Evolutionary conservation across 1,140 invertebrate genomes (phyloP).

Genomic region (Nephila pilipes): DNA sequence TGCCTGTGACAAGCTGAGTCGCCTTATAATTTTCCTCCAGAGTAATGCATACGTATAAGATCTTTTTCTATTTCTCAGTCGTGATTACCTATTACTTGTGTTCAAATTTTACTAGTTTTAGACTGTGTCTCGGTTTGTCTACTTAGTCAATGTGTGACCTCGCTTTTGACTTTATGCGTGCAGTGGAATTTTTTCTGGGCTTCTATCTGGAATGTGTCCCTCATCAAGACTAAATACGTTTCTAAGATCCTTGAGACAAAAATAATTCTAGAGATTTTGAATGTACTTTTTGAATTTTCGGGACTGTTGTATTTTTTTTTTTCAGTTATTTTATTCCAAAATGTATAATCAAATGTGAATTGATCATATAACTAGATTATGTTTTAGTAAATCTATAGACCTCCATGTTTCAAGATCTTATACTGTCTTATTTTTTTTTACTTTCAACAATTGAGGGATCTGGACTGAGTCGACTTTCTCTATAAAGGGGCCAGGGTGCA

Average conservation of each 20-base stretch:
- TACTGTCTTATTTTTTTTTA: too few species aligned
- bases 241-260: not conserved
- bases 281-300: too few species aligned
- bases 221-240: not conserved
- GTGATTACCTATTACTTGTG: not conserved
- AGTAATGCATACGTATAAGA: not conserved
- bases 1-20: not conserved
- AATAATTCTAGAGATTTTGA: too few species aligned
- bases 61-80: not conserved
- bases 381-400: too few species aligned
- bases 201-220: not conserved
- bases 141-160: not conserved
- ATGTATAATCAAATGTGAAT: too few species aligned
- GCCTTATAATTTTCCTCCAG: constrained; percentile 7
- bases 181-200: not conserved
- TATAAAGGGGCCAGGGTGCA: too few species aligned
- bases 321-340: too few species aligned
- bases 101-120: not conserved
- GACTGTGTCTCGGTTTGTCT: not conserved
- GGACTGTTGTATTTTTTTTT: too few species aligned
- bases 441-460: too few species aligned
- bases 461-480: too few species aligned
- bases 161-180: not conserved
- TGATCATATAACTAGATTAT: too few species aligned
- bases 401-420: too few species aligned